phyloP scores from a whole-genome alignment of 2,113 vertebrate species.

The Xyliphius kryptos region DNA sequence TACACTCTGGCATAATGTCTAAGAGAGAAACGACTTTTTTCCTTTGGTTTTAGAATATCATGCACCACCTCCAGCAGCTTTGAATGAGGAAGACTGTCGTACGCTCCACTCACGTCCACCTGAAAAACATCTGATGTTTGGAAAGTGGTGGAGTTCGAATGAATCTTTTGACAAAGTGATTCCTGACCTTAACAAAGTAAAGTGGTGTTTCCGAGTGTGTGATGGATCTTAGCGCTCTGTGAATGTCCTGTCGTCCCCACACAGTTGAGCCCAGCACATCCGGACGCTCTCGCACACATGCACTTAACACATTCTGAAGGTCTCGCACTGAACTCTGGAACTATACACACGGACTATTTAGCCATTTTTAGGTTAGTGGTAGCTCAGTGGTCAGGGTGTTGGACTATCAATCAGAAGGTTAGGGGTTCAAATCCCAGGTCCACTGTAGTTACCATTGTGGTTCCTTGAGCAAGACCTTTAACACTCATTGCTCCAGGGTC shows the following conservation, averaged over 20 bases:
- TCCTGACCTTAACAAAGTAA: slow-evolving; percentile 81
- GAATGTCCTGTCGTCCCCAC: slow-evolving; percentile 78
- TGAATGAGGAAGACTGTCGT: slow-evolving; percentile 78
- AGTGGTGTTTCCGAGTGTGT: slow-evolving; percentile 58
- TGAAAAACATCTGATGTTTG: slow-evolving; percentile 43
- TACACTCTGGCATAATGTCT: slow-evolving; percentile 74
- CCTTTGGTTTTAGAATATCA: slow-evolving; percentile 55
- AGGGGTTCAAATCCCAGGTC: too few species aligned
- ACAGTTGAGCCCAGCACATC: slow-evolving; percentile 76
- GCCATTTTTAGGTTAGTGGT: too few species aligned
- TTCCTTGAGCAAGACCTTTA: too few species aligned
- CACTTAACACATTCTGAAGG: slow-evolving; percentile 74
- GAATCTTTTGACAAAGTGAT: too few species aligned
- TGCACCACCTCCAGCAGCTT: slow-evolving; percentile 77
- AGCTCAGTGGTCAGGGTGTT: too few species aligned
- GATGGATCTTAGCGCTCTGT: slow-evolving; percentile 64
- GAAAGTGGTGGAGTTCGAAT: too few species aligned
- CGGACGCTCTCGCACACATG: slow-evolving; percentile 60
- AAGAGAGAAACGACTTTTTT: slow-evolving; percentile 63
- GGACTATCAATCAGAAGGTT: too few species aligned
- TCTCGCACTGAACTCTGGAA: slow-evolving; percentile 62
- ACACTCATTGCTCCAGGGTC: too few species aligned
- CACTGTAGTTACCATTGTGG: too few species aligned
- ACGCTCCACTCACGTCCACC: slow-evolving; percentile 84
- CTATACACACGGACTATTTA: not conserved